A percentile compares a stretch with the other conserved stretches of the same genome.
These are phyloP conservation scores for Chironomus riparius DNA, from an alignment of 2,888 invertebrate genomes.

Conservation along the genomic window DNA sequence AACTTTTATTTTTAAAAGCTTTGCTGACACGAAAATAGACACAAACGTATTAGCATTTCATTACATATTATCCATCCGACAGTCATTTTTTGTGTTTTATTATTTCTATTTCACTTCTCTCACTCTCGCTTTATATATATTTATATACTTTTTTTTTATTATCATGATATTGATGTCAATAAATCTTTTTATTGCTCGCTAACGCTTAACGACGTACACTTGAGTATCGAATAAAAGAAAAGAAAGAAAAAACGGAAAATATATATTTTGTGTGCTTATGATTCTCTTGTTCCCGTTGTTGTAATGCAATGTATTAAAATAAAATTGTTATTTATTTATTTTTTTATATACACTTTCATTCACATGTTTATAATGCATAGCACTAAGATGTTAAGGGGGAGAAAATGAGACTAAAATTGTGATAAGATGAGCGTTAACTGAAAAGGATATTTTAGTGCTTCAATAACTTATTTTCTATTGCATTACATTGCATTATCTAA, in stretches of 20 bases:
- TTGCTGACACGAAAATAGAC: not conserved
- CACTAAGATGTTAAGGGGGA: too few relatives aligned
- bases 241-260: not conserved
- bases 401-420: too few relatives aligned
- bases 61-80: not conserved
- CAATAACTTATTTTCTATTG: too few relatives aligned
- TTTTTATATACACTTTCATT: too few relatives aligned
- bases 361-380: too few relatives aligned
- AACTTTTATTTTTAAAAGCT: not conserved
- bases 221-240: not conserved
- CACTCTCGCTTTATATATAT: not conserved
- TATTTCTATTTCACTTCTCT: not conserved
- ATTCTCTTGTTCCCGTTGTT: too few relatives aligned
- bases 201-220: conserved; percentile 18
- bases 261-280: too few relatives aligned
- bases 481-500: too few relatives aligned
- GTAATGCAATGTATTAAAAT: too few relatives aligned
- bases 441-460: too few relatives aligned
- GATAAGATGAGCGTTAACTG: too few relatives aligned
- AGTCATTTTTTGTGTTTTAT: not conserved
- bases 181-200: conserved; percentile 17
- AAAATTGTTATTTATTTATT: too few relatives aligned
- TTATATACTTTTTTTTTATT: conserved; percentile 2
- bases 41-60: not conserved
- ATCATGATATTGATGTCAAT: conserved; percentile 18